phyloP scores from a whole-genome alignment of 2,888 invertebrate species.

The Spodoptera littoralis region DNA sequence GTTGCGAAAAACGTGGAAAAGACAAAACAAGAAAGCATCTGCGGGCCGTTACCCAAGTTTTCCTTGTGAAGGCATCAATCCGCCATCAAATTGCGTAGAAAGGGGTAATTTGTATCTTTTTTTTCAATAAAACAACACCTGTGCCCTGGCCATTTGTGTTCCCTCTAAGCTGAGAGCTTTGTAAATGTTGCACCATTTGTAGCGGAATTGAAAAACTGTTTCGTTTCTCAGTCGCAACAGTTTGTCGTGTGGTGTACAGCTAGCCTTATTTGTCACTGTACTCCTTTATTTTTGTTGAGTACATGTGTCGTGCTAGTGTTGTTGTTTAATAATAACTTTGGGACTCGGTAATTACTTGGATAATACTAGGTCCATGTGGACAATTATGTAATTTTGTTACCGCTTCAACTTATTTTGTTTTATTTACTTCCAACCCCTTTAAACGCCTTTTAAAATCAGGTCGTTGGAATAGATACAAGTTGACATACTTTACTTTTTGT shows the following conservation, averaged over 20 bases:
- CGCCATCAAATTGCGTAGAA: constrained; percentile 77
- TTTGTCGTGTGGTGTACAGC: constrained; percentile 65
- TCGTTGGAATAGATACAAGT: neutral
- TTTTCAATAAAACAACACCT: constrained; percentile 88
- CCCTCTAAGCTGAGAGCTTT: constrained; percentile 82
- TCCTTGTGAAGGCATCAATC: constrained; percentile 70
- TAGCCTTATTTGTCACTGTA: constrained; percentile 55
- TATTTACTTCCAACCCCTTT: constrained; percentile 1
- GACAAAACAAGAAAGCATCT: constrained; percentile 60
- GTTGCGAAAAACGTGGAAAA: constrained; percentile 46
- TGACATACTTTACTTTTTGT: too few relatives aligned
- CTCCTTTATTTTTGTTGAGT: constrained; percentile 36
- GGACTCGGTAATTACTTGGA: constrained; percentile 18
- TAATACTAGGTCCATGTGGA: constrained; percentile 4
- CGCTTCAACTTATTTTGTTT: neutral
- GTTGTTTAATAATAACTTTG: constrained; percentile 31
- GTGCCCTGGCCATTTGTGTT: constrained; percentile 80
- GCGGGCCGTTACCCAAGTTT: constrained; percentile 52
- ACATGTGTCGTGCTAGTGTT: constrained; percentile 33
- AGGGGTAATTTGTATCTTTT: constrained; percentile 86
- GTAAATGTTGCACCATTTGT: constrained; percentile 87
- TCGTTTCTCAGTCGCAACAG: constrained; percentile 73
- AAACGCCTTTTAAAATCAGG: neutral
- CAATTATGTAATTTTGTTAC: constrained; percentile 1
- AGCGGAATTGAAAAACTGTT: constrained; percentile 87